A percentile compares a stretch with the other conserved stretches of the same genome.
Conservation (phyloP, 2,113 vertebrate genomes). For the Podilymbus podiceps region DNA sequence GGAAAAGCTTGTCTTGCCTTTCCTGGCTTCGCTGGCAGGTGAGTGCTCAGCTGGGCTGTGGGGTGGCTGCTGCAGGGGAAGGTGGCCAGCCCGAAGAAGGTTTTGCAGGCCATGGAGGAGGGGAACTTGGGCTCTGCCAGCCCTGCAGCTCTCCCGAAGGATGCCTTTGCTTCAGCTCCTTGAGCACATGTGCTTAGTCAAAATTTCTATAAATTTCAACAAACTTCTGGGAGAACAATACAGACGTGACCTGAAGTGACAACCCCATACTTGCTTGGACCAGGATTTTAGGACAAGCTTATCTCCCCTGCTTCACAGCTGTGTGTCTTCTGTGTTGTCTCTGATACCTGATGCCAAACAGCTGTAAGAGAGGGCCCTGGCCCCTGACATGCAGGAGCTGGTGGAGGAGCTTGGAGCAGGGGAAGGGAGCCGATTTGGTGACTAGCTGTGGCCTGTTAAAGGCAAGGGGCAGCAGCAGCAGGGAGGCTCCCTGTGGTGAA, state of each 20-base stretch:
- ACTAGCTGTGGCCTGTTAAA: background rate
- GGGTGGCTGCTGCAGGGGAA: background rate
- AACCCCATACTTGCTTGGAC: background rate
- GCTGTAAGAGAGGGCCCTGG: background rate
- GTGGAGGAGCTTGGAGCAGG: background rate
- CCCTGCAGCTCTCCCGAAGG: background rate
- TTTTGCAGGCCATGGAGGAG: background rate
- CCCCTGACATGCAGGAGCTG: background rate
- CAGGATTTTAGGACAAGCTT: background rate
- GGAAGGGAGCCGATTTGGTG: background rate
- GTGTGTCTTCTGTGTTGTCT: background rate
- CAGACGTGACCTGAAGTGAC: background rate
- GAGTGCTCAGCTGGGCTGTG: background rate
- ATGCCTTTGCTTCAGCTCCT: background rate
- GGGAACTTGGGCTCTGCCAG: background rate
- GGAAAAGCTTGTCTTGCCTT: background rate
- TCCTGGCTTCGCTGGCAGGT: background rate
- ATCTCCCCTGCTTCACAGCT: background rate
- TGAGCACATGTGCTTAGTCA: background rate
- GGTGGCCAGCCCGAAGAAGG: background rate
- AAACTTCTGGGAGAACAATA: background rate
- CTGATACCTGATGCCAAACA: background rate
- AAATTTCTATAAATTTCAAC: background rate
- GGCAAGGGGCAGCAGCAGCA: background rate
- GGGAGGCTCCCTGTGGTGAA: background rate